These are phyloP conservation scores for Glaucidium brasilianum DNA, from an alignment of 2,113 vertebrate genomes.

Conservation along the genomic window DNA sequence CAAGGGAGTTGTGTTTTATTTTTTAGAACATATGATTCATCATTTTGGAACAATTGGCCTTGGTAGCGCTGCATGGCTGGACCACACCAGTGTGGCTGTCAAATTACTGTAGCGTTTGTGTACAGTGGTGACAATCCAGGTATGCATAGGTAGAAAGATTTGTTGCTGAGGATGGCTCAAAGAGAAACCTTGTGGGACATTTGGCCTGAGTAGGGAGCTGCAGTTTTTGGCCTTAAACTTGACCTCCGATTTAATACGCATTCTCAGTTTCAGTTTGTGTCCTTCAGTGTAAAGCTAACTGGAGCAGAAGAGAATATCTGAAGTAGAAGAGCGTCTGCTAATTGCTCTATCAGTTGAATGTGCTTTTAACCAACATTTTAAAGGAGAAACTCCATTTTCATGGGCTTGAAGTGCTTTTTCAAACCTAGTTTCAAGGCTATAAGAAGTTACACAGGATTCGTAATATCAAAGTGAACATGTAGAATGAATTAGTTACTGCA, in stretches of 20 bases:
- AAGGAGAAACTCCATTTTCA: neutral
- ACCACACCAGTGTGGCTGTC: neutral
- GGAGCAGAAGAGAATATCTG: neutral
- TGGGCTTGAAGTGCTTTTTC: neutral
- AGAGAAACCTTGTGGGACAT: neutral
- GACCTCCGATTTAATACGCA: neutral
- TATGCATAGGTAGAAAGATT: neutral
- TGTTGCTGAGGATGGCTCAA: neutral
- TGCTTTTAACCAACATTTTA: neutral
- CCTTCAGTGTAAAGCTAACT: neutral
- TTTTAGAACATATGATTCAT: neutral
- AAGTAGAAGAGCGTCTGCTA: neutral
- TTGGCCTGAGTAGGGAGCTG: neutral
- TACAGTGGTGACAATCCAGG: neutral
- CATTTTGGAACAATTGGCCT: neutral
- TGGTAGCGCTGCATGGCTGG: neutral
- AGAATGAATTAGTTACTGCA: neutral
- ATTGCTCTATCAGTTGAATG: neutral
- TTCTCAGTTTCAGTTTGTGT: neutral
- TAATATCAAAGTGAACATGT: neutral
- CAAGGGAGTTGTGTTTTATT: accelerated
- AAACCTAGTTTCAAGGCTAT: neutral
- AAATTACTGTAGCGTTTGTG: neutral
- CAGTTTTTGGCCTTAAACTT: neutral
- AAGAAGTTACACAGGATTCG: neutral